A percentile compares a stretch with the other conserved stretches of the same genome.
Evolutionary conservation across 1,140 invertebrate species (phyloP).

Genomic region (Drosophila tropicalis): DNA sequence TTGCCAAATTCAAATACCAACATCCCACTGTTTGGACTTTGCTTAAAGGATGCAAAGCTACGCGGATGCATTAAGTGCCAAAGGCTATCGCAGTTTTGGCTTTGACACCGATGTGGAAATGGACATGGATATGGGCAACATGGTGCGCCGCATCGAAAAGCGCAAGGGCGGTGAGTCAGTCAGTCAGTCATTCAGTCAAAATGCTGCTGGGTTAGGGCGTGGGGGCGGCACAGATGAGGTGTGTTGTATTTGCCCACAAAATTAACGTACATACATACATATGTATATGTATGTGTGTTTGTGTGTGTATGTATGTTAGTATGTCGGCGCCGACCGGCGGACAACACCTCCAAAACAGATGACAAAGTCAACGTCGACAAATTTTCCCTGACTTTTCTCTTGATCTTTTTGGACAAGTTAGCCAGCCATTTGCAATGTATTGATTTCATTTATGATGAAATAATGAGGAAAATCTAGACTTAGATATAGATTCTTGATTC

Average conservation of each 20-base stretch:
- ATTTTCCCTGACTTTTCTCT: not conserved
- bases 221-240: not conserved
- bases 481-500: no score
- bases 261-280: not conserved
- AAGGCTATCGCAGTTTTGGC: slow-evolving; percentile 78
- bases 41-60: slow-evolving; percentile 72
- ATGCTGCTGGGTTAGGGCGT: no score
- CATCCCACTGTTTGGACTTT: no score
- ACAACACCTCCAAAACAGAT: no score
- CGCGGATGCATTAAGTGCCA: slow-evolving; percentile 73
- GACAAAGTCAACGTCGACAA: no score
- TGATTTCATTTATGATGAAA: slow-evolving; percentile 38
- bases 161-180: slow-evolving; percentile 74
- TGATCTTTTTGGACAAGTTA: no score
- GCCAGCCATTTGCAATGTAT: no score
- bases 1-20: not conserved
- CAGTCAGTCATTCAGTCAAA: no score
- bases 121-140: slow-evolving; percentile 73
- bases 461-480: no score
- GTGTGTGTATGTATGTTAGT: no score
- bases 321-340: no score
- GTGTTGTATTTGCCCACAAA: not conserved
- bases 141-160: slow-evolving; percentile 66
- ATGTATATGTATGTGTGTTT: not conserved
- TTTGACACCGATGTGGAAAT: slow-evolving; percentile 82